These are phyloP conservation scores for Proterorhinus semilunaris DNA, from an alignment of 2,113 vertebrate genomes.

Conservation along the genomic window DNA sequence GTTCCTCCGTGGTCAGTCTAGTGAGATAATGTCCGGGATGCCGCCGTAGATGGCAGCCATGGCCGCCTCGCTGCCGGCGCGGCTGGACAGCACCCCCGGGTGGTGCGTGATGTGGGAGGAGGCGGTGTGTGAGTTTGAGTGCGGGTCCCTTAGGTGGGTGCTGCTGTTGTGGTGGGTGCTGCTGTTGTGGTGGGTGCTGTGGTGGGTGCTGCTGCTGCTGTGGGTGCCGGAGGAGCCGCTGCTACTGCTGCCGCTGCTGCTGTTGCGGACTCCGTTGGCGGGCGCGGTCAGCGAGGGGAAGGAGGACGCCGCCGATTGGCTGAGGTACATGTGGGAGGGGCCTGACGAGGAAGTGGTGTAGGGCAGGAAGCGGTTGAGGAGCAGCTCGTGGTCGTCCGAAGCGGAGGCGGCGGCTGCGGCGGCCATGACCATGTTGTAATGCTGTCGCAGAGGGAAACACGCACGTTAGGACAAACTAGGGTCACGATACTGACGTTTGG, in stretches of 20 bases:
- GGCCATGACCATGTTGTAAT: constrained; percentile 95
- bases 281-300: constrained; percentile 79
- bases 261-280: constrained; percentile 82
- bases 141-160: constrained; percentile 87
- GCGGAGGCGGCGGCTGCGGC: constrained; percentile 89
- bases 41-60: constrained; percentile 91
- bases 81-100: constrained; percentile 58
- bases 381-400: constrained; percentile 93
- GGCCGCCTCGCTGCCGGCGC: constrained; percentile 79
- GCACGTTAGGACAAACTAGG: background rate
- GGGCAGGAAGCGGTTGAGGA: constrained; percentile 91
- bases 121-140: constrained; percentile 79
- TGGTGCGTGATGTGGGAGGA: constrained; percentile 73
- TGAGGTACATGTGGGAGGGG: constrained; percentile 94
- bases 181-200: constrained; percentile 61
- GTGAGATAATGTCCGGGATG: constrained; percentile 94
- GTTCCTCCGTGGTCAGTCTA: constrained; percentile 82
- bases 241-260: constrained; percentile 85
- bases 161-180: constrained; percentile 81
- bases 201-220: constrained; percentile 86
- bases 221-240: constrained; percentile 68
- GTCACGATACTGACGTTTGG: no score
- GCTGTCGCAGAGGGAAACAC: constrained; percentile 69
- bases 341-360: constrained; percentile 74
- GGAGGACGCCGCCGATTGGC: constrained; percentile 84